A percentile compares a stretch with the other conserved stretches of the same genome.
Evolutionary conservation across 2,888 invertebrate species (phyloP).

Genomic region (Lepidochitona cinerea): DNA sequence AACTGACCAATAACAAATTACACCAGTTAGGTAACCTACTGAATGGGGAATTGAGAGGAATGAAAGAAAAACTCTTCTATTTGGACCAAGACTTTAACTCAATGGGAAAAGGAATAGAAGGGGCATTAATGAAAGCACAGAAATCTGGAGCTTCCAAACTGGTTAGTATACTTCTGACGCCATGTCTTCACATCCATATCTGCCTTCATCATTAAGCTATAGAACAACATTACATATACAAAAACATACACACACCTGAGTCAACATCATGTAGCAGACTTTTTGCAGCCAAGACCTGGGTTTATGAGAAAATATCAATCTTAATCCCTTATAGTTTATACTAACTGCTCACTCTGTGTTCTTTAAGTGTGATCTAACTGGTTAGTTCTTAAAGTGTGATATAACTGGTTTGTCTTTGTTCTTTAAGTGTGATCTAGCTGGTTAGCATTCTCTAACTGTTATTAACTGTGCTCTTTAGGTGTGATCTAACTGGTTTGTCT

Average conservation of each 20-base stretch:
- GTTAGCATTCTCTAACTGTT: too few relatives aligned
- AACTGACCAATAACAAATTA: constrained; percentile 34
- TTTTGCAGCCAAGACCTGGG: not conserved
- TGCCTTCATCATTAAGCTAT: too few relatives aligned
- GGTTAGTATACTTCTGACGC: constrained; percentile 41
- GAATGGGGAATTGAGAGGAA: constrained; percentile 41
- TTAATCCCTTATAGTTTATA: not conserved
- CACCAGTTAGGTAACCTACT: constrained; percentile 36
- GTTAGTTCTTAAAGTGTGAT: too few relatives aligned
- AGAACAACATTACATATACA: too few relatives aligned
- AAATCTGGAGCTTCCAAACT: constrained; percentile 37
- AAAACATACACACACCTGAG: too few relatives aligned
- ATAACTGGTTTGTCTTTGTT: too few relatives aligned
- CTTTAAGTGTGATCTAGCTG: too few relatives aligned
- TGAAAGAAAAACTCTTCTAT: constrained; percentile 42
- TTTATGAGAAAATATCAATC: not conserved
- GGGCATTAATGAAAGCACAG: constrained; percentile 40
- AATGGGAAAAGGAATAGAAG: constrained; percentile 50
- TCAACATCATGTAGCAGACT: not conserved
- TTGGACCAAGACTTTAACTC: constrained; percentile 45
- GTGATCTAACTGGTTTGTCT: too few relatives aligned
- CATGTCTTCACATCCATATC: too few relatives aligned
- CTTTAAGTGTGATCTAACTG: too few relatives aligned
- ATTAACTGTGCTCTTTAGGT: too few relatives aligned
- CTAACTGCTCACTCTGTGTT: too few relatives aligned